Evolutionary conservation across 2,113 vertebrate genomes (phyloP).

Genomic region (Macrotis lagotis): DNA sequence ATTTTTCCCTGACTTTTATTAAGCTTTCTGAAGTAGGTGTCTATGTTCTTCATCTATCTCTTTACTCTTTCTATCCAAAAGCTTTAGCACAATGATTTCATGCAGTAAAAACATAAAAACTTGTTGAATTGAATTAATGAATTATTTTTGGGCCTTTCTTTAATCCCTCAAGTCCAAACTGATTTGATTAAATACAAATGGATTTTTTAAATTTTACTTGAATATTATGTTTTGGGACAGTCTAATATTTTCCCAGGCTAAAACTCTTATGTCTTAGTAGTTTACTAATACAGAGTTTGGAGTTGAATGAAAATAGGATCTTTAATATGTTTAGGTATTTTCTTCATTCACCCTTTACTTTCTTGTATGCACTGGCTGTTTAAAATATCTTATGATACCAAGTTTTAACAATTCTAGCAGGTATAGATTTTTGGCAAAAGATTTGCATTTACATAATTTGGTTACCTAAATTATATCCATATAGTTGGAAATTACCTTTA

Average conservation of each 20-base stretch:
- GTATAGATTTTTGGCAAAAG: slow-evolving; percentile 42
- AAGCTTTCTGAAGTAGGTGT: not conserved
- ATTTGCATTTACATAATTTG: slow-evolving; percentile 64
- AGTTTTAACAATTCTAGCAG: slow-evolving; percentile 35
- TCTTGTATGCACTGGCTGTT: slow-evolving; percentile 15
- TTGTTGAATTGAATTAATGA: not conserved
- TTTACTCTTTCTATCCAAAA: not conserved
- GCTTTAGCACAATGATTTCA: not conserved
- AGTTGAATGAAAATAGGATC: slow-evolving; percentile 20
- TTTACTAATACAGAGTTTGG: not conserved
- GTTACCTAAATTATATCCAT: slow-evolving; percentile 57
- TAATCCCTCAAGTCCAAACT: slow-evolving; percentile 11
- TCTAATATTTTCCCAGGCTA: not conserved
- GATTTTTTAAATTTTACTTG: slow-evolving; percentile 11
- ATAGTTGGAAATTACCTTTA: slow-evolving; percentile 60
- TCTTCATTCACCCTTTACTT: slow-evolving; percentile 24
- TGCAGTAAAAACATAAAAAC: not conserved
- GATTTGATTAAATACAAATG: not conserved
- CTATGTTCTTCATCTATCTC: not conserved
- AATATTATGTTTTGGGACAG: slow-evolving; percentile 8
- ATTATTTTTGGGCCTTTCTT: not conserved
- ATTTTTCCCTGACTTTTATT: not conserved
- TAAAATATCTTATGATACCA: slow-evolving; percentile 26
- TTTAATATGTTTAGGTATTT: slow-evolving; percentile 15
- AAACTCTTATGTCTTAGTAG: not conserved